A percentile compares a stretch with the other conserved stretches of the same genome.
Conservation (phyloP, 2,113 vertebrate species). For the Siniperca chuatsi region DNA sequence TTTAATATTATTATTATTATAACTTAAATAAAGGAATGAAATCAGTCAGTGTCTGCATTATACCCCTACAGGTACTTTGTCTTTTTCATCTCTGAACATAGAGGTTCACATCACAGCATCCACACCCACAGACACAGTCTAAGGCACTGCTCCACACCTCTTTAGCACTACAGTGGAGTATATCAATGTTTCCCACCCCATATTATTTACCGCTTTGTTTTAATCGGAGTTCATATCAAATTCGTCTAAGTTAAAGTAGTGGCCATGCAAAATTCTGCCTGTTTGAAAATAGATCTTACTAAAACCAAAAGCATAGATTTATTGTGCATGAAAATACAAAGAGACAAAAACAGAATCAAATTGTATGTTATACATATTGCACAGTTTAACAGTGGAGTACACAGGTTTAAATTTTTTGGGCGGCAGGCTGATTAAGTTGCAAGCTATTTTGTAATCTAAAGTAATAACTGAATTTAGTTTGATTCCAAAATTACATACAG, state of each 20-base stretch:
- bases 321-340: slow-evolving; percentile 11
- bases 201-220: slow-evolving; percentile 27
- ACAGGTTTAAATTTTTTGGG: not conserved
- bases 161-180: slow-evolving; percentile 46
- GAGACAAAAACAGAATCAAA: not conserved
- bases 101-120: slow-evolving; percentile 46
- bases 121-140: slow-evolving; percentile 71
- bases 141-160: slow-evolving; percentile 78
- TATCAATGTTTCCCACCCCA: slow-evolving; percentile 15
- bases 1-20: not conserved
- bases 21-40: slow-evolving; percentile 10
- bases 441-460: not conserved
- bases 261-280: not conserved
- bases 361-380: not conserved
- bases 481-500: not conserved
- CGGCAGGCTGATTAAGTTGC: not conserved
- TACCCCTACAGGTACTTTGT: slow-evolving; percentile 24
- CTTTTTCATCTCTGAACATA: slow-evolving; percentile 44
- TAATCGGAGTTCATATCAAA: not conserved
- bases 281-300: not conserved
- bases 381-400: slow-evolving; percentile 1
- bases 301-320: slow-evolving; percentile 14
- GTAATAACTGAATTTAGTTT: not conserved
- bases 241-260: not conserved
- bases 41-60: slow-evolving; percentile 9